A percentile compares a stretch with the other conserved stretches of the same genome.
Conservation (phyloP, 2,113 vertebrate genomes). For the Triplophysa rosa region DNA sequence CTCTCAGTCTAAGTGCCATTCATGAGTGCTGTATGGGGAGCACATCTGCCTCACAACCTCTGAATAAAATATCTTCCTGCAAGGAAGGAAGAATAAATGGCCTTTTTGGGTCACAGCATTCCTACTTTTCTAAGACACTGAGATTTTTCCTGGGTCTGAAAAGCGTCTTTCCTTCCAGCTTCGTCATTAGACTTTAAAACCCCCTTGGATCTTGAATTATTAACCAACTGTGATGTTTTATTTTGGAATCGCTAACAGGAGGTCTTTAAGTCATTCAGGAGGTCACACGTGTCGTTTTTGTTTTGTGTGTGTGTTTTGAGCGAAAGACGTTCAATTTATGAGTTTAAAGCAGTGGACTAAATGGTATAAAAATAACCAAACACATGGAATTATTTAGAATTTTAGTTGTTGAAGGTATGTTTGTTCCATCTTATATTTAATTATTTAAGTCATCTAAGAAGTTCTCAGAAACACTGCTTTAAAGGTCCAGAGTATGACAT, state of each 20-base stretch:
- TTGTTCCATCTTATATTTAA: no score
- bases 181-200: constrained; percentile 31
- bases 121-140: constrained; percentile 6
- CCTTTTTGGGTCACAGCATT: constrained; percentile 59
- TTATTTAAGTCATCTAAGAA: no score
- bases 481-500: no score
- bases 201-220: constrained; percentile 29
- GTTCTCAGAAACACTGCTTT: no score
- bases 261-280: neutral
- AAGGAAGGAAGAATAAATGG: constrained; percentile 51
- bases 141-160: neutral
- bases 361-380: no score
- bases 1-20: constrained; percentile 36
- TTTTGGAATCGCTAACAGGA: constrained; percentile 6
- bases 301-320: neutral
- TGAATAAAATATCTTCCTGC: constrained; percentile 67
- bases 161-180: constrained; percentile 4
- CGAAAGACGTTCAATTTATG: no score
- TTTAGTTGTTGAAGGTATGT: no score
- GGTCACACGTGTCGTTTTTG: neutral
- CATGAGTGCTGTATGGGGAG: neutral
- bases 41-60: constrained; percentile 60
- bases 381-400: no score
- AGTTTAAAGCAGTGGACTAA: no score
- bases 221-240: constrained; percentile 12